phyloP scores from a whole-genome alignment of 1,140 invertebrate species.

The Scaptomyza graminum region DNA sequence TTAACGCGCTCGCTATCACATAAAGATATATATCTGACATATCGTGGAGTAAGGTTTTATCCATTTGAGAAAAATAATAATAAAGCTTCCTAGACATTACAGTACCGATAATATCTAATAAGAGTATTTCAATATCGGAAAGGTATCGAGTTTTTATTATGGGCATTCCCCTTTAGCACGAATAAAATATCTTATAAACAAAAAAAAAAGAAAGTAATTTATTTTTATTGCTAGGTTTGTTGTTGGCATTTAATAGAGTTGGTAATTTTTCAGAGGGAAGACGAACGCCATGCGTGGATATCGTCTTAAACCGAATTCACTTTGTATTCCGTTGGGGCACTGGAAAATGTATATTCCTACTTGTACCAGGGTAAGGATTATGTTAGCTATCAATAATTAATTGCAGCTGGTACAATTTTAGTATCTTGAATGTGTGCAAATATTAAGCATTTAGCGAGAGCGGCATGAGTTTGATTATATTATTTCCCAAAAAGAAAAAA shows the following conservation, averaged over 20 bases:
- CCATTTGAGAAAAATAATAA: conserved; percentile 5
- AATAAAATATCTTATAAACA: not conserved
- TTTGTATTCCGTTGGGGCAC: not conserved
- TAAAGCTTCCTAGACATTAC: not conserved
- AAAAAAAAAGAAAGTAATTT: not conserved
- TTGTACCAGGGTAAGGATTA: too few relatives aligned
- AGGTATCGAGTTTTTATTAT: conserved; percentile 15
- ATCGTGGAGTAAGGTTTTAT: not conserved
- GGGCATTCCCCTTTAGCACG: conserved; percentile 9
- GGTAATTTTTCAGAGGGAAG: too few relatives aligned
- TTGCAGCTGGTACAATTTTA: not conserved
- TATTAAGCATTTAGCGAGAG: not conserved
- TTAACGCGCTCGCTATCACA: not conserved
- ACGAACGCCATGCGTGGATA: too few relatives aligned
- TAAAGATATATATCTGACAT: not conserved
- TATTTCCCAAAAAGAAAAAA: not conserved
- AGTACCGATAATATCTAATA: conserved; percentile 19
- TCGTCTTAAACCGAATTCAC: not conserved
- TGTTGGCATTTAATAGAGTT: too few relatives aligned
- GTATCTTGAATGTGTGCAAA: not conserved
- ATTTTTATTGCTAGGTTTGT: not conserved
- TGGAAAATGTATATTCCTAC: not conserved
- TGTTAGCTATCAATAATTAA: too few relatives aligned
- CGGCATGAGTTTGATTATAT: not conserved
- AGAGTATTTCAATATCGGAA: conserved; percentile 12